phyloP scores from a whole-genome alignment of 2,113 vertebrate species.

The Halichoerus grypus region DNA sequence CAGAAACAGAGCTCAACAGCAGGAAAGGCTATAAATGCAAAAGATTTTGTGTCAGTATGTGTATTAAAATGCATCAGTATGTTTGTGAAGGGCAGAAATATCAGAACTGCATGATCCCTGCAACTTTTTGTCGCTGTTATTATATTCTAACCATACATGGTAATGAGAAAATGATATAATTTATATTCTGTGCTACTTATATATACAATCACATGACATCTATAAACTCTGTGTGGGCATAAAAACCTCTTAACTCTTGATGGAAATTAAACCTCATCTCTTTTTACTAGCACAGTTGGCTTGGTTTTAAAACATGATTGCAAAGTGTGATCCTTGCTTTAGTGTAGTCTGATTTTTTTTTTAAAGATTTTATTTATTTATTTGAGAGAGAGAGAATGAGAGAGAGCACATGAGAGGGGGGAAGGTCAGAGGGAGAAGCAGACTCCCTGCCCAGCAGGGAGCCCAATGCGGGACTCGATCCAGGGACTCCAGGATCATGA shows the following conservation, averaged over 20 bases:
- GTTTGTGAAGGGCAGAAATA: neutral
- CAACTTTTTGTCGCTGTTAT: neutral
- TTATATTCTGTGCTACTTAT: neutral
- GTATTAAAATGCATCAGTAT: neutral
- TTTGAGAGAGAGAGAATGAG: no score
- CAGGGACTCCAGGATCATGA: no score
- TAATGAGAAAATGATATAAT: neutral
- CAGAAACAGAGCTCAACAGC: neutral
- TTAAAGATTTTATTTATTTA: no score
- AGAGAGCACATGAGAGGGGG: no score
- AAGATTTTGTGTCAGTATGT: neutral
- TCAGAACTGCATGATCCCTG: neutral
- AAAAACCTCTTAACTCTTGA: neutral
- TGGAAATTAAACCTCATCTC: slow-evolving; percentile 3
- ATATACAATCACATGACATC: neutral
- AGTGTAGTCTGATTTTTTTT: neutral
- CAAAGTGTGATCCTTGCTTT: neutral
- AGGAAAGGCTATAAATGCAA: neutral
- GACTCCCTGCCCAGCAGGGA: no score
- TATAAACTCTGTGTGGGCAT: neutral
- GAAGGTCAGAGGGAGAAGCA: no score
- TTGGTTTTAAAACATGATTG: neutral
- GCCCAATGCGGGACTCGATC: no score
- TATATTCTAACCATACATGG: neutral
- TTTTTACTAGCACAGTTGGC: neutral